Evolutionary conservation across 2,797 vertebrate species (phyloP).

Genomic region (Sphenopsis melanotis): DNA sequence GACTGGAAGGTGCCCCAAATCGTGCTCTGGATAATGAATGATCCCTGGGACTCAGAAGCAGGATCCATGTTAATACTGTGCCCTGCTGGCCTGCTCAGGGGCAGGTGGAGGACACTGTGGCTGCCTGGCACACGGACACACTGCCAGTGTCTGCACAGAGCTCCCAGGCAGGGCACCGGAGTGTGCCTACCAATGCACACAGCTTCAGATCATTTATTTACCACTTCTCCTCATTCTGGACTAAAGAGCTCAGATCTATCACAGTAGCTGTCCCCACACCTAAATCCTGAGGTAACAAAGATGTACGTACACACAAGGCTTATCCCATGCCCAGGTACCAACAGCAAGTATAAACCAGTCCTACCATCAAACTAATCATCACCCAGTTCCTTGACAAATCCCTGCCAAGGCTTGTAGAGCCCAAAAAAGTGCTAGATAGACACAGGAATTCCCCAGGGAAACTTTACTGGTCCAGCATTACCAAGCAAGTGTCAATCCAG

Average conservation of each 20-base stretch:
- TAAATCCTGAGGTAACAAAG: background rate
- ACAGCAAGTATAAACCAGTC: fast-evolving
- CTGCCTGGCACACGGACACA: fast-evolving
- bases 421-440: background rate
- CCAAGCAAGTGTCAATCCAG: background rate
- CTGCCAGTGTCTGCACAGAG: background rate
- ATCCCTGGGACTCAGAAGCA: background rate
- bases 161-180: background rate
- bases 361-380: background rate
- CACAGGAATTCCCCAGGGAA: background rate
- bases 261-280: background rate
- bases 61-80: background rate
- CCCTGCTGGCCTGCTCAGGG: background rate
- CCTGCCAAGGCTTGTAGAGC: background rate
- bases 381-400: background rate
- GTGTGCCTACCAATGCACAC: fast-evolving
- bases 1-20: background rate
- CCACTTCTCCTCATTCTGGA: background rate
- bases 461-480: background rate
- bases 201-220: background rate
- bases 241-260: background rate
- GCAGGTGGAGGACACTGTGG: background rate
- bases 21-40: background rate
- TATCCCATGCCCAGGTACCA: background rate
- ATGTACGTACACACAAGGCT: fast-evolving